phyloP scores from a whole-genome alignment of 2,797 vertebrate genomes.

The Rachycentron canadum region DNA sequence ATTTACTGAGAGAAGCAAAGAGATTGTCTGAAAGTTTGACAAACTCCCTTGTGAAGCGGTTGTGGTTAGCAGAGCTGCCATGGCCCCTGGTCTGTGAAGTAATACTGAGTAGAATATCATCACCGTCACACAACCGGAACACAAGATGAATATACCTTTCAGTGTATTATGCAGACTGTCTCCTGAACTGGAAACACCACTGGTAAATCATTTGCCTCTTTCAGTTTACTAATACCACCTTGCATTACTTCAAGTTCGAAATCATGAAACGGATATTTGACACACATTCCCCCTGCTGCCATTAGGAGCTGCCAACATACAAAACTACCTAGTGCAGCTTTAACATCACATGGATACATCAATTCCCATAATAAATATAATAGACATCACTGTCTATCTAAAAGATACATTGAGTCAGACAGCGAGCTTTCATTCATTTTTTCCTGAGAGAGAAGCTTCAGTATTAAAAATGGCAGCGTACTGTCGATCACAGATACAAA shows the following conservation, averaged over 20 bases:
- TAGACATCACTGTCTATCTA: conserved; percentile 15
- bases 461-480: not conserved
- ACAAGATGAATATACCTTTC: conserved; percentile 24
- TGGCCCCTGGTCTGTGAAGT: not conserved
- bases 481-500: not conserved
- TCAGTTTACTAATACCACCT: conserved; percentile 17
- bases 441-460: conserved; percentile 1
- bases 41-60: not conserved
- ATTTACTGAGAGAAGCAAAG: not conserved
- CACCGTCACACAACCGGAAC: not conserved
- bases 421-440: not conserved
- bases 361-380: conserved; percentile 10
- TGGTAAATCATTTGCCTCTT: conserved; percentile 18
- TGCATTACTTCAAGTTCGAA: conserved; percentile 31
- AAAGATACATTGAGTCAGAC: not conserved
- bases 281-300: conserved; percentile 15
- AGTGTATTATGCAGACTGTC: conserved; percentile 15
- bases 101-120: not conserved
- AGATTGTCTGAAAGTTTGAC: not conserved
- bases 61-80: not conserved
- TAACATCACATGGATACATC: not conserved
- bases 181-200: not conserved
- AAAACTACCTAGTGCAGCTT: conserved; percentile 33
- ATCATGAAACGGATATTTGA: conserved; percentile 32
- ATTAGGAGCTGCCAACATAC: conserved; percentile 23